A percentile compares a stretch with the other conserved stretches of the same genome.
These are phyloP conservation scores for Nyctibius grandis DNA, from an alignment of 2,797 vertebrate species.

Conservation along the genomic window DNA sequence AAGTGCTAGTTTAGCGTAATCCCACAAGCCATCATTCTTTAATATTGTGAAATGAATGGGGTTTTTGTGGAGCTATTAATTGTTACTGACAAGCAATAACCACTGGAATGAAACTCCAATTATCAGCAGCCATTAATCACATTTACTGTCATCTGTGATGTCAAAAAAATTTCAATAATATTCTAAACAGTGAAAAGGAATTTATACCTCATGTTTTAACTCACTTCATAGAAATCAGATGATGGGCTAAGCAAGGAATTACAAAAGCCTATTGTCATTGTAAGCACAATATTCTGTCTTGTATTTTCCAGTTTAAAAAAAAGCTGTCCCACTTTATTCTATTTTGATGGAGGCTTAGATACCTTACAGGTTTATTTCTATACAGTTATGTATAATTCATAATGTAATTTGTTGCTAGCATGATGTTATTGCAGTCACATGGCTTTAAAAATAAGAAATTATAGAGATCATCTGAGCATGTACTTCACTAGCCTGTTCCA, in stretches of 20 bases:
- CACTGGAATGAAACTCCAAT: constrained; percentile 82
- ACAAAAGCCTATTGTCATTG: neutral
- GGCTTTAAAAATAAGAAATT: constrained; percentile 23
- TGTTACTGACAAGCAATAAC: constrained; percentile 83
- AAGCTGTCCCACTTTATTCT: neutral
- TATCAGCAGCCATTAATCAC: constrained; percentile 84
- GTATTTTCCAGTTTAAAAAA: neutral
- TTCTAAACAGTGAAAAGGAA: constrained; percentile 59
- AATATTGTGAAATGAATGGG: constrained; percentile 76
- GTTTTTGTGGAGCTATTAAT: constrained; percentile 79
- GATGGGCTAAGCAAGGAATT: neutral
- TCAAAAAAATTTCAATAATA: constrained; percentile 72
- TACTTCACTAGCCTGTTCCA: neutral
- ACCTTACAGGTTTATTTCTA: neutral
- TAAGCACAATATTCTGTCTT: neutral
- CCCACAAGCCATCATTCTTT: constrained; percentile 71
- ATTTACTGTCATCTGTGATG: constrained; percentile 78
- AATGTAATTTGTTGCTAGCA: neutral
- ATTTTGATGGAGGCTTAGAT: neutral
- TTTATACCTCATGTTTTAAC: constrained; percentile 18
- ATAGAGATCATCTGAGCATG: neutral
- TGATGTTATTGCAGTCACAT: neutral
- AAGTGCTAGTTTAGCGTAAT: constrained; percentile 73
- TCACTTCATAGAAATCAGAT: constrained; percentile 34
- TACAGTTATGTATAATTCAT: neutral